Base-by-base conservation (phyloP, 2,888 invertebrate species). In the Heteromurus nitidus region DNA sequence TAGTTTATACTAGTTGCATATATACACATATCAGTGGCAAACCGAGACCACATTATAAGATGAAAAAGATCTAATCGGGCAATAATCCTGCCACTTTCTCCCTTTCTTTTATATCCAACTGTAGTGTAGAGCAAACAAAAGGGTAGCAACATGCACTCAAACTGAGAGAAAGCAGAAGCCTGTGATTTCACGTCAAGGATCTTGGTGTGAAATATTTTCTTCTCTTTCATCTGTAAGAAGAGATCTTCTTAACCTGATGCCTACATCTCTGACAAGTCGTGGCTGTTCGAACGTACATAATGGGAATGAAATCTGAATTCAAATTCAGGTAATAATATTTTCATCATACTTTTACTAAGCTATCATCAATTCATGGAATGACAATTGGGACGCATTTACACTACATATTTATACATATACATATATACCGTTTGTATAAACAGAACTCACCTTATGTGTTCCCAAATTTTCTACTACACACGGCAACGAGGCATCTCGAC, bases 381-480 rank as follows among this genome's bases (percentile, higher is more conserved):
- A n/a, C n/a, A n/a, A n/a, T n/a, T n/a, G n/a, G n/a, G n/a, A n/a
- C n/a, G 36, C 13, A 36, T 36, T 5, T 9, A 36, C 36, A 36
- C 7, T 9, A 36, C 36, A 36, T 36, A 36, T 5, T 5, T 36
- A 36, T 36, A 36, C 13, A 36, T 13, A 36, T 36, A 9, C 5
- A 36, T 9, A 36, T 36, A 36, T 36, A 9, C 13, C 13, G 36
- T 9, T 36, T 36, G 13, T 36, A 5, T 36, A 36, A 13, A 36
- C 5, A 36, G 13, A 36, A 36, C 82, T 85, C 90, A 96, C 96
- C 94, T 95, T 96, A 88, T 95, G 96, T 80, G 93, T 93, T 87
- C 96, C 96, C 88, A 96, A 93, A 89, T 96, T 95, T 89, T 96
- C 95, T 82, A 96, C 95, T 85, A 96, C 95, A 89, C 96, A 96